Base-by-base conservation (phyloP, 2,113 vertebrate species). In the Cercocebus atys region DNA sequence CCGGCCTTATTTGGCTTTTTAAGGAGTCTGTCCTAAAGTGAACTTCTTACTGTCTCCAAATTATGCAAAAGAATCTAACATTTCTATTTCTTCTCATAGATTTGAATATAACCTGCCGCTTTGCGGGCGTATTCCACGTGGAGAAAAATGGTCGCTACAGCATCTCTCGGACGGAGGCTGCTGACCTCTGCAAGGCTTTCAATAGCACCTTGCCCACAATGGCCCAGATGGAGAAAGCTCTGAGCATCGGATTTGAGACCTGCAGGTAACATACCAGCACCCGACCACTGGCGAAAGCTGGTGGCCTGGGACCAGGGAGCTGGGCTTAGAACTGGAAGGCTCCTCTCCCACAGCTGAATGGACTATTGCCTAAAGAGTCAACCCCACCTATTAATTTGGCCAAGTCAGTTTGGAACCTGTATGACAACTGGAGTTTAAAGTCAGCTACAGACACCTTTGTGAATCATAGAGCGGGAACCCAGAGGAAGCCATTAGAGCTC, bases 101-200 rank as follows among this genome's bases (percentile, higher is more conserved):
- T 94, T 98, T 98, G 94, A 98, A 98, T 59, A 98, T 99, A 88
- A 97, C 96, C 85, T 99, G 99, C 99, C 99, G 99, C 91, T 96
- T 85, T 45, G 97, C 75, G 5, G 99, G 99, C 5, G 99, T 99
- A n/a, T 99, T 99, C 98, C 99, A 99, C 1, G 98, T 99, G 85
- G 99, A 99, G 97, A 99, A 99, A 89, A 97, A 87, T 0, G 20
- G 79, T 2, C 99, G 99, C 95, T 99, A 99, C 97, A 97, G 97
- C 40, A 99, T 99, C 90, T 98, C 87, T 0, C 98, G 97, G 93
- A 27, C 95, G 0, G 98, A 98, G 73, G 99, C 99, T 3, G 0
- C 81, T 0, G 93, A 98, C 4, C 97, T 99, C 82, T 99, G 99
- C 94, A 45, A 96, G 78, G 98, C 98, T 70, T 98, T 99, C 75